Conservation (phyloP, 2,888 invertebrate genomes). For the Nemurella pictetii region DNA sequence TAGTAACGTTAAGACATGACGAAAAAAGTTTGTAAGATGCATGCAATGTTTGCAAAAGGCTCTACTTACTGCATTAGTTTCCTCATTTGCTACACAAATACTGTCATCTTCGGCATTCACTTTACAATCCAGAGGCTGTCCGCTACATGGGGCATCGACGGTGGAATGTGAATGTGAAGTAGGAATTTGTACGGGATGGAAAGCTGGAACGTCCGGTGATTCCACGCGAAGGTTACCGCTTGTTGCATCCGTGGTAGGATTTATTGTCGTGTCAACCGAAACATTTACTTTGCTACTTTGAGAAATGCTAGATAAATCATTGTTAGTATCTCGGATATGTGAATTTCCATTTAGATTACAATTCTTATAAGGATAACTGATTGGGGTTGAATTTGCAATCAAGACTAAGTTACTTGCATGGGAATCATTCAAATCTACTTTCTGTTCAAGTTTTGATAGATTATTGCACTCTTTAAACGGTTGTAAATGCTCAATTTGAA, state of each 20-base stretch:
- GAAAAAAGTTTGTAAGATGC: neutral
- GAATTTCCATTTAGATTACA: neutral
- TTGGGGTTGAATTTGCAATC: neutral
- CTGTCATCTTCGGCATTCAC: neutral
- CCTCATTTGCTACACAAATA: constrained; percentile 20
- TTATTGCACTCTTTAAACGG: neutral
- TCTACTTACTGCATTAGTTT: constrained; percentile 21
- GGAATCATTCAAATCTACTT: neutral
- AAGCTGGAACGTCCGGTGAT: too few relatives aligned
- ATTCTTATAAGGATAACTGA: constrained; percentile 13
- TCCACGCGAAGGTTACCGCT: too few relatives aligned
- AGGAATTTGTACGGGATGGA: neutral
- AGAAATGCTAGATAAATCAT: neutral
- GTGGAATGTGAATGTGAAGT: neutral
- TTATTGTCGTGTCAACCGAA: neutral
- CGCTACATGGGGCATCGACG: neutral
- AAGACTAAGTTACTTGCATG: neutral
- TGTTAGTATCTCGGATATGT: neutral
- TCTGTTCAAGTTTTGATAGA: neutral
- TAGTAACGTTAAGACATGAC: neutral
- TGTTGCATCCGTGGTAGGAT: neutral
- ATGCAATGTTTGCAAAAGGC: neutral
- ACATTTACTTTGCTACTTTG: neutral
- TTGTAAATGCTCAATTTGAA: neutral
- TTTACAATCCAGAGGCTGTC: neutral